Evolutionary conservation across 2,888 invertebrate genomes (phyloP), one percentile per base, ranked within the genome.

Genomic region (Sicus ferrugineus): DNA sequence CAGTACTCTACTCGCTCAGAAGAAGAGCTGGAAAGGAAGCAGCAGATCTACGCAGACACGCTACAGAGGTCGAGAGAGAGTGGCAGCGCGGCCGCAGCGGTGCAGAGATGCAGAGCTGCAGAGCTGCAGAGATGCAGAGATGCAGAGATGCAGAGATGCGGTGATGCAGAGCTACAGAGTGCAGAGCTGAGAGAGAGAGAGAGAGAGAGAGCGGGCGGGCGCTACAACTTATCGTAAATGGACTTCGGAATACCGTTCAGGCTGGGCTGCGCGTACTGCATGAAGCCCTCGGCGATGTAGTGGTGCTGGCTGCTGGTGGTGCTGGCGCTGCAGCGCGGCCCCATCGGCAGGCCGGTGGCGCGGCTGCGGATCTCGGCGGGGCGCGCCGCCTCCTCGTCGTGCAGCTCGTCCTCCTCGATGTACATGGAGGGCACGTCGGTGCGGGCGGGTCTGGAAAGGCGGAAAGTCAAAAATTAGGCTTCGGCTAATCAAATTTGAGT

Each of bases 371-470:
- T 82, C 63, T 82, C 82, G 0, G 83, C 83, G 0, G 82, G 78
- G 7, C 82, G 75, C 46, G 77, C 76, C 62, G 81, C 80, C 72
- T 81, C 82, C 73, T 85, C 85, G 68, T 85, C 84, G 65, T 85
- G 83, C 71, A 83, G 81, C 71, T 84, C 85, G 65, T 86, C 86
- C 76, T 86, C 86, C 75, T 86, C 86, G 71, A 85, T 85, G 73
- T 86, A 86, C 86, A 86, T 86, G 50, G 86, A 85, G 75, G 86
- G 86, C 42, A 86, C 86, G 79, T 85, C 85, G 72, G 81, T 85
- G 75, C 86, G 81, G 61, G 84, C 85, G 42, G 86, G 85, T 77
- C 86, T 86, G 73, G 48, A 70, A 74, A 42, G 31, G 21, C n/a
- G 34, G 23, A 38, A n/a, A 34, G 58, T 16, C 28, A 59, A 5